Percentiles rank a stretch among this genome's conserved stretches.
Conservation (phyloP, 1,140 invertebrate genomes). For the Temnothorax nylanderi region DNA sequence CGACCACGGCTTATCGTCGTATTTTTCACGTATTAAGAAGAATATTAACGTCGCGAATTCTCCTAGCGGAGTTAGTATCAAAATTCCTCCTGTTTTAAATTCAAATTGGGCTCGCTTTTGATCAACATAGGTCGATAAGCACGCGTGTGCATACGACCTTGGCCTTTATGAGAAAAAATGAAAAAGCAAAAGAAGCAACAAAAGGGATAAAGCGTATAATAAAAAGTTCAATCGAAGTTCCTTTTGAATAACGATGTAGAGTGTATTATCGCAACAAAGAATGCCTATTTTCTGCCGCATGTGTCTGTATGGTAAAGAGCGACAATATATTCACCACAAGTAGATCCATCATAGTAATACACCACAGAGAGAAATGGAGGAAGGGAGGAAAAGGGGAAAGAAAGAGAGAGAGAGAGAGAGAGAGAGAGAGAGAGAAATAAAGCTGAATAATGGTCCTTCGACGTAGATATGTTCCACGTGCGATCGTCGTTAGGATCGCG, state of each 20-base stretch:
- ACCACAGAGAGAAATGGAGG: neutral
- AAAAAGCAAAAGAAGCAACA: conserved; percentile 50
- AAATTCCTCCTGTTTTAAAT: conserved; percentile 55
- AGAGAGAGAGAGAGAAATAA: neutral
- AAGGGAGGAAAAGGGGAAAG: neutral
- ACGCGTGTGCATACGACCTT: neutral
- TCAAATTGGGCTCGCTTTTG: conserved; percentile 57
- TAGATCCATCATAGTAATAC: conserved; percentile 65
- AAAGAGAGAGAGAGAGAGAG: neutral
- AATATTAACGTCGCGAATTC: conserved; percentile 34
- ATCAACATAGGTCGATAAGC: conserved; percentile 43
- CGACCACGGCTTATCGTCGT: conserved; percentile 18
- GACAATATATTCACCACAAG: conserved; percentile 75
- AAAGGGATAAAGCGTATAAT: conserved; percentile 64
- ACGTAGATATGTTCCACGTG: conserved; percentile 50
- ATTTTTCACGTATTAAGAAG: conserved; percentile 53
- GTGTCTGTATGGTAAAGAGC: conserved; percentile 76
- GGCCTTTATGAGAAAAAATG: conserved; percentile 59
- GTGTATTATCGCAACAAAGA: conserved; percentile 72
- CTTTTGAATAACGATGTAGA: conserved; percentile 79
- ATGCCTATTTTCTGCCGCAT: conserved; percentile 78
- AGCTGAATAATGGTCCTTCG: conserved; percentile 49
- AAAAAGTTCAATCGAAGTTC: conserved; percentile 80
- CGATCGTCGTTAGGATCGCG: conserved; percentile 52
- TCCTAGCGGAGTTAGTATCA: conserved; percentile 47